Evolutionary conservation across 2,888 invertebrate genomes (phyloP).

Genomic region (Trachelus troglodyta): DNA sequence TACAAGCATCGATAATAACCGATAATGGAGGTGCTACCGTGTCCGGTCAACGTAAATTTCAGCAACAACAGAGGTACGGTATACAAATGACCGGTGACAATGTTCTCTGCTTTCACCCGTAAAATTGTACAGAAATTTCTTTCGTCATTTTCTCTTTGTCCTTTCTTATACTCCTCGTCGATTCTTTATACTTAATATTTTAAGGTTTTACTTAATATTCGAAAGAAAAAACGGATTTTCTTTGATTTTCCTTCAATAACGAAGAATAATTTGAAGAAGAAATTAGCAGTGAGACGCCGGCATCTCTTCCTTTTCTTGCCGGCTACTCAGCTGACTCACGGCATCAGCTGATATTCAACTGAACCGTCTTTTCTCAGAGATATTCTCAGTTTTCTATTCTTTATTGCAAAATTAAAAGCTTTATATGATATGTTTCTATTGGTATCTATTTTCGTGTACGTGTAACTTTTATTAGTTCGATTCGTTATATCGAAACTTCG

Average conservation of each 20-base stretch:
- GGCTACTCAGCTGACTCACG: constrained; percentile 34
- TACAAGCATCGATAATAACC: constrained; percentile 29
- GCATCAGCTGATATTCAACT: constrained; percentile 35
- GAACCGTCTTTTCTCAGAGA: background rate
- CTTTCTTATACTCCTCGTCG: background rate
- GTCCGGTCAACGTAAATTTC: constrained; percentile 82
- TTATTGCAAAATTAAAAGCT: background rate
- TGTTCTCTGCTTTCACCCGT: background rate
- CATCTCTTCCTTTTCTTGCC: constrained; percentile 9
- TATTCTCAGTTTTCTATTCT: background rate
- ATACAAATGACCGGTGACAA: background rate
- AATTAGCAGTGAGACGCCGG: background rate
- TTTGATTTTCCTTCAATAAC: background rate
- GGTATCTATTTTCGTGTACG: background rate
- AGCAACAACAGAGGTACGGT: constrained; percentile 80
- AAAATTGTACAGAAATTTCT: background rate
- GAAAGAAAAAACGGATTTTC: background rate
- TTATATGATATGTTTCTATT: background rate
- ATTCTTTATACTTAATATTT: background rate
- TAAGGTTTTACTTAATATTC: background rate
- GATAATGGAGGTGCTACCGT: constrained; percentile 84
- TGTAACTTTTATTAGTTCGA: background rate
- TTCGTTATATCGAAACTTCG: background rate
- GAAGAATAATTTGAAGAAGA: background rate
- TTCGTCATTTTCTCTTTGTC: background rate